Percentiles rank a stretch among this genome's conserved stretches.
Conservation (phyloP, 92 coral and sea anemone genomes). For the Phenganax subtilis region DNA sequence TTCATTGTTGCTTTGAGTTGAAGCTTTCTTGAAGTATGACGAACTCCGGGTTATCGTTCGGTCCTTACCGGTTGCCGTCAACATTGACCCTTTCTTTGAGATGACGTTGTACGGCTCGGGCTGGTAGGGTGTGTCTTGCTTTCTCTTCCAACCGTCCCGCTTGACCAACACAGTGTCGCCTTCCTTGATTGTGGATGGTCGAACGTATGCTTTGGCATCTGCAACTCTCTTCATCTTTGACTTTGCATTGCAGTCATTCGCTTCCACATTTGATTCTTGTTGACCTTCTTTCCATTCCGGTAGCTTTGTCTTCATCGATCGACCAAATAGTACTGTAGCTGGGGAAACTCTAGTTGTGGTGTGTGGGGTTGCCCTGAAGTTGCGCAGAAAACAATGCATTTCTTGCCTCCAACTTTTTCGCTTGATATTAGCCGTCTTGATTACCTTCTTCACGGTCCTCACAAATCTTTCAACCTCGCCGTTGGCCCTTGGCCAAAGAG, state of each 20-base stretch:
- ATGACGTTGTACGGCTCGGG: background rate
- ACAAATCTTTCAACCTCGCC: constrained; percentile 58
- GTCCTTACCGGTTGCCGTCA: background rate
- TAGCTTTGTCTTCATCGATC: constrained; percentile 52
- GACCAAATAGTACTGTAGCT: constrained; percentile 46
- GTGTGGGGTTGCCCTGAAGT: constrained; percentile 55
- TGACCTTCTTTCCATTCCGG: constrained; percentile 23
- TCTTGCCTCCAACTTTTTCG: constrained; percentile 48
- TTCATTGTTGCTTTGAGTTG: background rate
- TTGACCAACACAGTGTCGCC: constrained; percentile 53
- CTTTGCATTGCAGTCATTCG: constrained; percentile 46
- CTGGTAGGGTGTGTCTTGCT: background rate
- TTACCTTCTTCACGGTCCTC: constrained; percentile 52
- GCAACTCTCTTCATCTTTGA: constrained; percentile 55
- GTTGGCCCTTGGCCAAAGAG: constrained; percentile 56
- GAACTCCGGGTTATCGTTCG: background rate
- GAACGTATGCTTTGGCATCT: constrained; percentile 46
- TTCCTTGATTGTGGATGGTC: constrained; percentile 43
- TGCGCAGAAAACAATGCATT: constrained; percentile 22
- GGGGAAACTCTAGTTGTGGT: constrained; percentile 54
- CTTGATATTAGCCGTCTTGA: constrained; percentile 48
- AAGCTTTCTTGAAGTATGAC: background rate
- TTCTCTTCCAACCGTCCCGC: constrained; percentile 21
- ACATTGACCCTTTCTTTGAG: background rate
- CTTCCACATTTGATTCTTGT: constrained; percentile 18